Conservation (phyloP, 2,797 vertebrate species). For the Gambelia wislizenii region DNA sequence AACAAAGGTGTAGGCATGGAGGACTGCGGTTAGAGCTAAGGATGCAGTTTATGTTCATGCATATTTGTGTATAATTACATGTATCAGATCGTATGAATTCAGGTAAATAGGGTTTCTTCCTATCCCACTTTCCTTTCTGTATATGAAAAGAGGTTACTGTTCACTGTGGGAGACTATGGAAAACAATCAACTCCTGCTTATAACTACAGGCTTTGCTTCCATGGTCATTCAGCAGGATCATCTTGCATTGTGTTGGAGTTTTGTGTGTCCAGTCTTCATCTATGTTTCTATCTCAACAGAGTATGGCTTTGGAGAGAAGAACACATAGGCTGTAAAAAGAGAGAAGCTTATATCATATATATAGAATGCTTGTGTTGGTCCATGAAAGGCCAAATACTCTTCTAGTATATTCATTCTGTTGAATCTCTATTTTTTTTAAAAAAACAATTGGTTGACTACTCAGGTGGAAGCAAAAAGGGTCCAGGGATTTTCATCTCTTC, state of each 20-base stretch:
- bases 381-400: too few relatives aligned
- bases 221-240: constrained; percentile 28
- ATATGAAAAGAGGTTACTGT: constrained; percentile 50
- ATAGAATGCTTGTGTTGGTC: neutral
- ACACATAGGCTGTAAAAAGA: constrained; percentile 12
- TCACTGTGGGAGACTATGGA: constrained; percentile 68
- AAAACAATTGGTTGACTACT: neutral
- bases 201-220: constrained; percentile 39
- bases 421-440: neutral
- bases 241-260: neutral
- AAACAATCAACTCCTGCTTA: constrained; percentile 55
- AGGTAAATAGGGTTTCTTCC: constrained; percentile 65
- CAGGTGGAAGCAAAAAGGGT: neutral
- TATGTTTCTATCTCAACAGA: neutral
- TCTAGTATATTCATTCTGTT: neutral
- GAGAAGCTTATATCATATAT: neutral
- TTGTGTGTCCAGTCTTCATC: neutral
- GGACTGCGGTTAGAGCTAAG: constrained; percentile 9
- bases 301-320: constrained; percentile 13
- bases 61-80: neutral
- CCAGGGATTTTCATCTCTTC: neutral
- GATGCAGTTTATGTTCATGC: constrained; percentile 41
- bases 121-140: constrained; percentile 46
- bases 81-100: constrained; percentile 38
- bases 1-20: constrained; percentile 37